phyloP scores from a whole-genome alignment of 2,113 vertebrate genomes.

The Rhinolophus ferrumequinum region DNA sequence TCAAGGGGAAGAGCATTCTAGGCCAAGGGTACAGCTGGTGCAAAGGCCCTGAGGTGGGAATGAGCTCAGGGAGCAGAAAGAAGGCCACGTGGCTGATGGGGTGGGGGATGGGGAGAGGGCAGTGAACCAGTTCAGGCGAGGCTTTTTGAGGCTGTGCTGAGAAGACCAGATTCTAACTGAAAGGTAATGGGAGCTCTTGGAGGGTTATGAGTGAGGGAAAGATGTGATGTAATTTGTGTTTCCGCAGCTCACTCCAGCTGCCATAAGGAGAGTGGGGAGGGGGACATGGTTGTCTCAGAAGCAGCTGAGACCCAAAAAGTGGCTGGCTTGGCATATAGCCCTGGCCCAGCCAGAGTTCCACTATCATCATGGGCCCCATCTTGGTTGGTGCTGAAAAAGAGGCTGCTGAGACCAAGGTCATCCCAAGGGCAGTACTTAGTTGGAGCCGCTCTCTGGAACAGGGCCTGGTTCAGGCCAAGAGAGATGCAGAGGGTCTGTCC shows the following conservation, averaged over 20 bases:
- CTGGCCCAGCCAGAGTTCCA: neutral
- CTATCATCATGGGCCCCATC: neutral
- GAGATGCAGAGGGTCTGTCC: neutral
- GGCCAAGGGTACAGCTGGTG: conserved; percentile 73
- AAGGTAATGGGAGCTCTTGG: neutral
- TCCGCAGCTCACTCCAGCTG: conserved; percentile 11
- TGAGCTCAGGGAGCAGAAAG: conserved; percentile 70
- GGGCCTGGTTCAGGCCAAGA: neutral
- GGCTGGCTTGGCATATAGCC: neutral
- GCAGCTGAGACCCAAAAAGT: conserved; percentile 33
- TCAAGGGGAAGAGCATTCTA: conserved; percentile 57
- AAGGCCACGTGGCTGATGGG: conserved; percentile 56
- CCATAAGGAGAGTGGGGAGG: neutral
- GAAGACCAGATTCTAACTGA: neutral
- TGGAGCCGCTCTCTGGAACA: neutral
- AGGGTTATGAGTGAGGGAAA: neutral
- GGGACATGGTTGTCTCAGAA: neutral
- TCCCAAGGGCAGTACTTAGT: conserved; percentile 14
- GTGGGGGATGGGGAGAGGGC: neutral
- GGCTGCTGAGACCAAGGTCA: conserved; percentile 51
- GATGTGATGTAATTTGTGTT: neutral
- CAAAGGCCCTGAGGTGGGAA: conserved; percentile 77
- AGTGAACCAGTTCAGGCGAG: conserved; percentile 27
- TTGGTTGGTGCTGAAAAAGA: conserved; percentile 27
- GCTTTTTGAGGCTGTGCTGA: conserved; percentile 55